Conservation (phyloP, 2,113 vertebrate genomes). For the Lycaon pictus region DNA sequence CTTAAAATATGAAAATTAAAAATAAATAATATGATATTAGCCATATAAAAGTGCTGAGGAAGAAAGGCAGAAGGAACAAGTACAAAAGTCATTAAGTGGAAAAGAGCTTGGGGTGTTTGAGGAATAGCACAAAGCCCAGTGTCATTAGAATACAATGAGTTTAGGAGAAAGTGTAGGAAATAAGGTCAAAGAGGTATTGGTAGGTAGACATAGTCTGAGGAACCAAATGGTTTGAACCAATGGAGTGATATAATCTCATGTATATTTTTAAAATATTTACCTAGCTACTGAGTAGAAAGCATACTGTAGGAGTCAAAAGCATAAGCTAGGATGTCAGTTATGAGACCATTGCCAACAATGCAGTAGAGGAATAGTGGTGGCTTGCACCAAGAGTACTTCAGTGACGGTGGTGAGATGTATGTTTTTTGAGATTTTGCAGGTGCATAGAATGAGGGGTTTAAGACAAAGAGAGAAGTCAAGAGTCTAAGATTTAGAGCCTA, state of each 20-base stretch:
- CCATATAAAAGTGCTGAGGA: not conserved
- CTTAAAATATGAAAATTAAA: not conserved
- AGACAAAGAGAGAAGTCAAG: not conserved
- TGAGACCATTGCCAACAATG: not conserved
- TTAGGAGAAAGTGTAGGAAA: not conserved
- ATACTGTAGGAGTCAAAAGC: not conserved
- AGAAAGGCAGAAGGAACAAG: not conserved
- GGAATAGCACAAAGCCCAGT: not conserved
- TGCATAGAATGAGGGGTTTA: not conserved
- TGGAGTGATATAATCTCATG: not conserved
- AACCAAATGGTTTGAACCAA: not conserved
- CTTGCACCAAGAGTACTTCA: not conserved
- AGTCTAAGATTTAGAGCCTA: not conserved
- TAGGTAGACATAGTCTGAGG: not conserved
- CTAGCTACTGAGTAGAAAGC: not conserved
- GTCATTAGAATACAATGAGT: not conserved
- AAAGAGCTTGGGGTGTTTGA: not conserved
- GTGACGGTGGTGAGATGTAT: not conserved
- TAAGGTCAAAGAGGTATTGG: not conserved
- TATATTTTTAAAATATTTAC: not conserved
- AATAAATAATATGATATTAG: not conserved
- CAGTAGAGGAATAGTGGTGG: not conserved
- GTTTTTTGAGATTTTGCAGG: not conserved
- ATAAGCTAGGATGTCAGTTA: not conserved
- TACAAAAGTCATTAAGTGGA: not conserved